phyloP scores from a whole-genome alignment of 2,888 invertebrate genomes.

The Morpho achilles region DNA sequence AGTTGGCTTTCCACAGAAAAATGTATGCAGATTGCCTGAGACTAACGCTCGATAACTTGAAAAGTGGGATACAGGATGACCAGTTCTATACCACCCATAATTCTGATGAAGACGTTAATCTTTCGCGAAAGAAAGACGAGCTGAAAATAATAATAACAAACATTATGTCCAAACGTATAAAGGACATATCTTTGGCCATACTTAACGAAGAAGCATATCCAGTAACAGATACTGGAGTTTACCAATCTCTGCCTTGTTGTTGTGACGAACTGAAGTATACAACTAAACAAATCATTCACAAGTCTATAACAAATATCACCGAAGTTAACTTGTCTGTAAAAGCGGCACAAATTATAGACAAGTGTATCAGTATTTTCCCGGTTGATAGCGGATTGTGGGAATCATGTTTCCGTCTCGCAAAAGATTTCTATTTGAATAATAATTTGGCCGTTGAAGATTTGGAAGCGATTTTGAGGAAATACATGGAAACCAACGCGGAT shows the following conservation, averaged over 20 bases:
- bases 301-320: constrained; percentile 26
- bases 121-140: constrained; percentile 43
- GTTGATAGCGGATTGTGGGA: constrained; percentile 62
- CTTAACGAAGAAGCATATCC: constrained; percentile 61
- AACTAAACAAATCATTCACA: constrained; percentile 30
- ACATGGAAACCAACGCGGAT: constrained; percentile 69
- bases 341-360: constrained; percentile 60
- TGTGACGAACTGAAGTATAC: constrained; percentile 58
- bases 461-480: constrained; percentile 76
- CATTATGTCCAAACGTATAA: constrained; percentile 61
- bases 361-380: constrained; percentile 62
- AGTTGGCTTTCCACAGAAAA: constrained; percentile 58
- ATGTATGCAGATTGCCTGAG: constrained; percentile 55
- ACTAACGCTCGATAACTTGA: constrained; percentile 51
- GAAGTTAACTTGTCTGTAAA: constrained; percentile 44
- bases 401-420: constrained; percentile 57
- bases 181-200: constrained; percentile 59
- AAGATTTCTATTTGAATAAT: constrained; percentile 62
- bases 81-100: constrained; percentile 50
- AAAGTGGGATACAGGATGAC: constrained; percentile 37
- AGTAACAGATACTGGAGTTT: constrained; percentile 41
- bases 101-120: constrained; percentile 31
- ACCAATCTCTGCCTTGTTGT: constrained; percentile 53
- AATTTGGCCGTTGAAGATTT: constrained; percentile 64
- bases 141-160: constrained; percentile 52